Conservation (phyloP, 2,888 invertebrate genomes). For the Amphipoea lucens region DNA sequence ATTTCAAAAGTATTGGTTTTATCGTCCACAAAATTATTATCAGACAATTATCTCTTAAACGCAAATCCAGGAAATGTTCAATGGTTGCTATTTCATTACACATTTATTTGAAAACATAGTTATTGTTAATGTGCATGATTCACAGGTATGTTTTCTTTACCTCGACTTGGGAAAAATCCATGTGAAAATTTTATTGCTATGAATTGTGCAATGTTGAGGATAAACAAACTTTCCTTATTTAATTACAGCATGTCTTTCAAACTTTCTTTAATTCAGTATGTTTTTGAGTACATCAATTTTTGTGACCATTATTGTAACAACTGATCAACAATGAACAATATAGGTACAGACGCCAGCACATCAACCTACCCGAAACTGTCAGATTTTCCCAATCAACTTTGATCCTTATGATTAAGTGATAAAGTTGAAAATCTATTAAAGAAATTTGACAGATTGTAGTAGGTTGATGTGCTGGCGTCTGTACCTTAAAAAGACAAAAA, state of each 20-base stretch:
- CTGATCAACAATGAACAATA: not conserved
- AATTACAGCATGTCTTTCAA: slow-evolving; percentile 6
- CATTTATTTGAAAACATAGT: slow-evolving; percentile 30
- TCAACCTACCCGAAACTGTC: too few species aligned
- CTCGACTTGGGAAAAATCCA: slow-evolving; percentile 45
- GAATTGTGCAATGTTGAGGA: slow-evolving; percentile 53
- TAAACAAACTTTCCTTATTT: slow-evolving; percentile 27
- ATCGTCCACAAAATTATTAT: slow-evolving; percentile 6
- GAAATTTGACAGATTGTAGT: too few species aligned
- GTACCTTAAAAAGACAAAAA: not conserved
- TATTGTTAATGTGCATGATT: slow-evolving; percentile 45
- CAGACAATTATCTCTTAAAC: slow-evolving; percentile 9
- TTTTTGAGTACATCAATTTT: not conserved
- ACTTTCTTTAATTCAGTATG: slow-evolving; percentile 1
- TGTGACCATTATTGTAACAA: not conserved
- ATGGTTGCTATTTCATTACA: slow-evolving; percentile 17
- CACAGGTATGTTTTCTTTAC: slow-evolving; percentile 37
- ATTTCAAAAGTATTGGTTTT: not conserved
- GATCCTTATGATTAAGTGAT: too few species aligned
- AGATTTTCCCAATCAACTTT: too few species aligned
- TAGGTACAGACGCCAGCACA: too few species aligned
- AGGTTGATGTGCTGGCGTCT: too few species aligned
- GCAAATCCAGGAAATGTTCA: slow-evolving; percentile 18
- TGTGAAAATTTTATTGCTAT: slow-evolving; percentile 32
- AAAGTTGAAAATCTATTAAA: too few species aligned